phyloP scores from a whole-genome alignment of 2,113 vertebrate genomes.

The Geococcyx californianus region DNA sequence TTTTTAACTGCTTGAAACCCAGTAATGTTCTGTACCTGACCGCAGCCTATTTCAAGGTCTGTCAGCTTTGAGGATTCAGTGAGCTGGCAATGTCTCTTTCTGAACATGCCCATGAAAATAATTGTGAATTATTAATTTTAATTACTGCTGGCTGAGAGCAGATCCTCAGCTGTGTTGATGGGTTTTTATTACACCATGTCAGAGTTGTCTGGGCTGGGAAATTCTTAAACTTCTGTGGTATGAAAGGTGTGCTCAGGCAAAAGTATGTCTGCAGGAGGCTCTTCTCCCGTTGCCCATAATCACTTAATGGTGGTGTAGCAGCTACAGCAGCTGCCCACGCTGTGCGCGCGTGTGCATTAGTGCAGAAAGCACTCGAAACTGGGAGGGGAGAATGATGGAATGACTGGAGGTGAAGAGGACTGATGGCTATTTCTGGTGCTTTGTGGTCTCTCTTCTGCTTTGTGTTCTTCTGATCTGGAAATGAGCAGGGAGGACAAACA shows the following conservation, averaged over 20 bases:
- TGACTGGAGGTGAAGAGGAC: background rate
- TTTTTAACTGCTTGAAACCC: slow-evolving; percentile 54
- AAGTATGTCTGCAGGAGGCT: background rate
- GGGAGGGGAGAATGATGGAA: background rate
- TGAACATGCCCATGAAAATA: slow-evolving; percentile 48
- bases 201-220: background rate
- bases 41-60: slow-evolving; percentile 67
- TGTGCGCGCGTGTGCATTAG: background rate
- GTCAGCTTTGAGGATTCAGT: slow-evolving; percentile 38
- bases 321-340: background rate
- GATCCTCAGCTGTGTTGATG: background rate
- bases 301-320: background rate
- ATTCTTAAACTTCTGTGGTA: background rate
- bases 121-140: slow-evolving; percentile 67
- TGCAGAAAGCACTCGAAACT: background rate
- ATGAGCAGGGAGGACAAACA: background rate
- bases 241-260: background rate
- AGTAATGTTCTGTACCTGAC: background rate
- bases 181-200: background rate
- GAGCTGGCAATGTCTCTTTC: slow-evolving; percentile 1
- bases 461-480: background rate
- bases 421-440: background rate
- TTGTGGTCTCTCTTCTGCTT: accelerated
- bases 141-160: slow-evolving; percentile 41
- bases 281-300: background rate